Percentiles rank a stretch among this genome's conserved stretches.
phyloP scores from a whole-genome alignment of 2,888 invertebrate genomes.

The Erebia aethiops region DNA sequence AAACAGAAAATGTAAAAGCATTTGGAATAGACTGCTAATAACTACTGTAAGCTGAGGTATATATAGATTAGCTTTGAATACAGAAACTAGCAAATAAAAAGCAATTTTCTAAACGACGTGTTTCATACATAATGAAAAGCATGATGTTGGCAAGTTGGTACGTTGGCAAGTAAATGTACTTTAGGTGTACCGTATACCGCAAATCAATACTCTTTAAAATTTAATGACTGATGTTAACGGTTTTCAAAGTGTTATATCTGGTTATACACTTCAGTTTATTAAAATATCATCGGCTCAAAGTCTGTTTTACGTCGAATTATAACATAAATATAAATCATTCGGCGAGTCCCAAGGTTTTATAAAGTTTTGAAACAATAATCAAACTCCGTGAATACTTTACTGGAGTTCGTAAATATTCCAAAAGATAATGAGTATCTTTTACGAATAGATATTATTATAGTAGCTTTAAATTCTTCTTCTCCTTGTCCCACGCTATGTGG shows the following conservation, averaged over 20 bases:
- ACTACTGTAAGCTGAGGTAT: no score
- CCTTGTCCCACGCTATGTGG: no score
- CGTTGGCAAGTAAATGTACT: not conserved
- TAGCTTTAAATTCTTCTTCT: no score
- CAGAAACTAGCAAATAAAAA: not conserved
- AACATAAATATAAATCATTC: slow-evolving; percentile 8
- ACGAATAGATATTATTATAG: not conserved
- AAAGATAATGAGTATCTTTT: not conserved
- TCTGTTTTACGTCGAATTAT: slow-evolving; percentile 19
- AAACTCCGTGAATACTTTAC: slow-evolving; percentile 6
- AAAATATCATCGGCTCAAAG: slow-evolving; percentile 7
- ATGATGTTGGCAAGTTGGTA: not conserved
- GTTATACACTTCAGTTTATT: slow-evolving; percentile 14
- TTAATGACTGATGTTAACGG: slow-evolving; percentile 13
- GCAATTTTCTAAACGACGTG: not conserved
- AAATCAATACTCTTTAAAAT: slow-evolving; percentile 25
- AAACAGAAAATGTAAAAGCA: no score
- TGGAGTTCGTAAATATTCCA: not conserved
- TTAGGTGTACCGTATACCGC: not conserved
- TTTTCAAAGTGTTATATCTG: slow-evolving; percentile 13
- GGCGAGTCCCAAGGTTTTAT: slow-evolving; percentile 5
- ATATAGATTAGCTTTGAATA: no score
- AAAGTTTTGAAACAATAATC: not conserved
- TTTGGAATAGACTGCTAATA: not conserved
- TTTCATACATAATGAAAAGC: slow-evolving; percentile 6